Conservation (phyloP, 2,888 invertebrate species). For the Byasa hedistus region DNA sequence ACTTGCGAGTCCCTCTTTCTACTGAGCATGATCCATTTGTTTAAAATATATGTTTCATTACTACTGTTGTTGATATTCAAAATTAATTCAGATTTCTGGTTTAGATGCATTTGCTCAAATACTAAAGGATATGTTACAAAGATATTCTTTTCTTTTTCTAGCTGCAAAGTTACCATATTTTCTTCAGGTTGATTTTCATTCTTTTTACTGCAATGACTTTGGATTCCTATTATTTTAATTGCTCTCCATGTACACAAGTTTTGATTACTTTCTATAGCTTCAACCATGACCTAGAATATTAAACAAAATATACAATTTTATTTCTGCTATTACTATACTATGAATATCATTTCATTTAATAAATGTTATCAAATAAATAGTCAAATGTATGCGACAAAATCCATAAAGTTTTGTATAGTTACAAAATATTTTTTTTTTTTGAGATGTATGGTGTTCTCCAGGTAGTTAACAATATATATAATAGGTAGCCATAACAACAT, state of each 20-base stretch:
- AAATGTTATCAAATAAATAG: too few species aligned
- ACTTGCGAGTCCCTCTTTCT: constrained; percentile 78
- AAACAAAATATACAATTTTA: not conserved
- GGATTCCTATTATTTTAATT: constrained; percentile 56
- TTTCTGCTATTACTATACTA: not conserved
- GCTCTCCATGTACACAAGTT: constrained; percentile 81
- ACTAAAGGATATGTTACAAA: constrained; percentile 73
- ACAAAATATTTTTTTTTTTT: too few species aligned
- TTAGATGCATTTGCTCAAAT: constrained; percentile 68
- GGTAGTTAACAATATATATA: too few species aligned
- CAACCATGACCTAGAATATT: constrained; percentile 73
- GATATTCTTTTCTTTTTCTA: constrained; percentile 75
- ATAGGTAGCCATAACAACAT: too few species aligned
- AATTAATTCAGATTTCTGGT: constrained; percentile 43
- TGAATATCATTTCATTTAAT: not conserved
- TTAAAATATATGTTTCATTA: constrained; percentile 62
- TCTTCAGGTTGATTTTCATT: constrained; percentile 31
- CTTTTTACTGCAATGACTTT: constrained; percentile 51
- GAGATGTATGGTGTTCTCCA: too few species aligned
- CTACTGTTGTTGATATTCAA: constrained; percentile 68
- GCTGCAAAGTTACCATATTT: constrained; percentile 47
- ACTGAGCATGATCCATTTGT: constrained; percentile 73
- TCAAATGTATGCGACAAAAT: too few species aligned
- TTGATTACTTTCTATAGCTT: constrained; percentile 87
- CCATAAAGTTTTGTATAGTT: too few species aligned